Evolutionary conservation across 2,888 invertebrate species (phyloP), one percentile per base, ranked within the genome.

Genomic region (Ichneumoninae sp.): DNA sequence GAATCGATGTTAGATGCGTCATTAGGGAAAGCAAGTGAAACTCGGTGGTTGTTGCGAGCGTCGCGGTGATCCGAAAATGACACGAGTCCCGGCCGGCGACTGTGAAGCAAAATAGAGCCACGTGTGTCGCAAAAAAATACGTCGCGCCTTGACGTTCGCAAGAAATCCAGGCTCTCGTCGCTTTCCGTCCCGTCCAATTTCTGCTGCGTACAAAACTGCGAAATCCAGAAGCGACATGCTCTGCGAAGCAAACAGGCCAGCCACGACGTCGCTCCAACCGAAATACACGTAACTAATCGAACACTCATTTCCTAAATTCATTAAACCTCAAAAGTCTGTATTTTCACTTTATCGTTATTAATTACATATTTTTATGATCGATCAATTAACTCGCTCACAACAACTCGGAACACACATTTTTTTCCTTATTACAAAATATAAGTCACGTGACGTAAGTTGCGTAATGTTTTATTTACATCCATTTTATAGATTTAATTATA

Each of bases 11-110:
- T 13, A n/a, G 57, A 79, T 47, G 70, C 62, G 71, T 79, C 79
- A 70, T 54, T 79, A 70, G 79, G 79, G 79, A 79, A 79, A 79
- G 79, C 44, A 47, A 71, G 70, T 79, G 77, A 77, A 77, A 77
- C 68, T 54, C 68, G 36, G 47, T 30, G 26, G 5, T 26, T 10
- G 40, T n/a, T 44, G 62, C 47, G 74, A 47, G 33, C 44, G 62
- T 19, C 44, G 47, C 44, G 60, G 47, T 62, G 62, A 47, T 74
- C 74, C 74, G 74, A 74, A 74, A 74, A 62, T 74, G 60, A 19
- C 74, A 62, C 72, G 72, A 72, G 30, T 16, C 40, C 60, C 72
- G 26, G n/a, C n/a, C 57, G 26, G 13, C 33, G 62, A 62, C 33
- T 26, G n/a, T n/a, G 36, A 62, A 36, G 22, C 1, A 54, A 62